Percentiles rank a stretch among this genome's conserved stretches.
Evolutionary conservation across 2,888 invertebrate genomes (phyloP).

Genomic region (Lampropteryx suffumata): DNA sequence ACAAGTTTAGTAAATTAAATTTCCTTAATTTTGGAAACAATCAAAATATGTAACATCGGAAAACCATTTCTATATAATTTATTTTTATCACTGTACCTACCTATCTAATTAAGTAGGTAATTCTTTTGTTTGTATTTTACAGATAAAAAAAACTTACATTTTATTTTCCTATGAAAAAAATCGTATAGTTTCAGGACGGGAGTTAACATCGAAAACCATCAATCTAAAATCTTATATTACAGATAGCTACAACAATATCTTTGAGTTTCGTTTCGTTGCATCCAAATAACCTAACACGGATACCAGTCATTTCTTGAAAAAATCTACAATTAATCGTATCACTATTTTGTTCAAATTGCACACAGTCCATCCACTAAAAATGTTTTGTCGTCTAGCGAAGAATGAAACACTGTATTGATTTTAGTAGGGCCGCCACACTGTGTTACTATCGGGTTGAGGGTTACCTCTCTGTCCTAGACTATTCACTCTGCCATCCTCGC

Average conservation of each 20-base stretch:
- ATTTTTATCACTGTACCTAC: too few relatives aligned
- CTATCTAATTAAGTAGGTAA: too few relatives aligned
- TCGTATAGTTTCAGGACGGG: constrained; percentile 78
- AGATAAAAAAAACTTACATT: constrained; percentile 2
- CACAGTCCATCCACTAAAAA: constrained; percentile 8
- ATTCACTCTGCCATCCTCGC: constrained; percentile 83
- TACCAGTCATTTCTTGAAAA: constrained; percentile 42
- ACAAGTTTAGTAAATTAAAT: too few relatives aligned
- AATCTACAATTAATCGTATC: constrained; percentile 22
- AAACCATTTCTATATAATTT: not conserved
- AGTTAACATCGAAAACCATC: constrained; percentile 58
- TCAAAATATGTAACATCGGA: not conserved
- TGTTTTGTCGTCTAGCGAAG: constrained; percentile 22
- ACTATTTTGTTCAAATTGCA: constrained; percentile 19
- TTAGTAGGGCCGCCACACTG: constrained; percentile 91
- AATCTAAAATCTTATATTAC: constrained; percentile 43
- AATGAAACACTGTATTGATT: constrained; percentile 48
- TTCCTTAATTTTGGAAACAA: not conserved
- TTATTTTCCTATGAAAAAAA: constrained; percentile 37
- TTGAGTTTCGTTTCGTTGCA: constrained; percentile 65
- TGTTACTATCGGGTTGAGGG: constrained; percentile 85
- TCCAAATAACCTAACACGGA: constrained; percentile 37
- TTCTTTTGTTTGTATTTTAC: not conserved
- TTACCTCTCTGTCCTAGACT: constrained; percentile 83
- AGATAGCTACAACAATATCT: constrained; percentile 44